A percentile compares a stretch with the other conserved stretches of the same genome.
Evolutionary conservation across 2,113 vertebrate genomes (phyloP).

Genomic region (Gambusia affinis): DNA sequence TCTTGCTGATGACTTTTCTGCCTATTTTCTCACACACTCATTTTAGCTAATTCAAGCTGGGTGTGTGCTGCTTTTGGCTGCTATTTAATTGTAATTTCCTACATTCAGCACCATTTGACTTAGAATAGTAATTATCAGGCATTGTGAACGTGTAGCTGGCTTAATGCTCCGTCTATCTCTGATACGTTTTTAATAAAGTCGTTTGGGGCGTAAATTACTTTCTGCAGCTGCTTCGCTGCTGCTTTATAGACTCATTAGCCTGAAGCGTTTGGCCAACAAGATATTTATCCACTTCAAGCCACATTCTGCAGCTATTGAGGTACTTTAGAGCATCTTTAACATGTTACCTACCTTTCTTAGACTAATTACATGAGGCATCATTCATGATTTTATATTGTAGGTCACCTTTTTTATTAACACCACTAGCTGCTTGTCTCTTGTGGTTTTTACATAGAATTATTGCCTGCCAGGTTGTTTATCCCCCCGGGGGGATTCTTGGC

Average conservation of each 20-base stretch:
- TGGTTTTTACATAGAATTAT: constrained; percentile 16
- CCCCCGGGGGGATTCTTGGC: not conserved
- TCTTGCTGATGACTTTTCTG: not conserved
- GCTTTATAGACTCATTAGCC: constrained; percentile 66
- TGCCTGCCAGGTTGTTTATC: constrained; percentile 20
- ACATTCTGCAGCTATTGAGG: constrained; percentile 51
- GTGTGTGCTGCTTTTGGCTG: constrained; percentile 10
- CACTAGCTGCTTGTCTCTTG: constrained; percentile 6
- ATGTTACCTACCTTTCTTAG: constrained; percentile 39
- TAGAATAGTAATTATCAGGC: constrained; percentile 60
- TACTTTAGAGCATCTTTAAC: constrained; percentile 56
- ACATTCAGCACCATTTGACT: constrained; percentile 53
- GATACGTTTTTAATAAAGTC: constrained; percentile 77
- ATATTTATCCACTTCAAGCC: constrained; percentile 59
- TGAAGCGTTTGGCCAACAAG: constrained; percentile 66
- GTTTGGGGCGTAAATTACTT: constrained; percentile 67
- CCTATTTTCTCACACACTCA: not conserved
- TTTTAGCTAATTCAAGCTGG: constrained; percentile 18
- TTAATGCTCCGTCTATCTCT: constrained; percentile 68
- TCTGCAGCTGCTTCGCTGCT: constrained; percentile 66
- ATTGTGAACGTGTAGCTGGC: constrained; percentile 43
- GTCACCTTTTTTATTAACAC: constrained; percentile 60
- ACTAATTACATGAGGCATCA: constrained; percentile 42
- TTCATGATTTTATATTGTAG: constrained; percentile 39
- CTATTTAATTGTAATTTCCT: constrained; percentile 55